Evolutionary conservation across 2,888 invertebrate species (phyloP).

Genomic region (Atrina japonica): DNA sequence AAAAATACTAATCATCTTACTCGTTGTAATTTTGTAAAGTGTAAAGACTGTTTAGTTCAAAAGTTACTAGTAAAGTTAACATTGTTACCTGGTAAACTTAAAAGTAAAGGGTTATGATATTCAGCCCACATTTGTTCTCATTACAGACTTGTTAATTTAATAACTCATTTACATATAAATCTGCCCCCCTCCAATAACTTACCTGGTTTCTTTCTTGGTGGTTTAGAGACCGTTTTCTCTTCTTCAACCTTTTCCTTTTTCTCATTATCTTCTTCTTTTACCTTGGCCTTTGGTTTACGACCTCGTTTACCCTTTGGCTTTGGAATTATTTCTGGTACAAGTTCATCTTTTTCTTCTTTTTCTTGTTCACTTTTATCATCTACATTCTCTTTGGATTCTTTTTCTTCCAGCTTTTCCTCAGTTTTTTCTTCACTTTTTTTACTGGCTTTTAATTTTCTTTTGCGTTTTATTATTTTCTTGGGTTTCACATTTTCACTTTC

Average conservation of each 20-base stretch:
- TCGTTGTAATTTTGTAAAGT: no score
- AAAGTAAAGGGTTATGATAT: no score
- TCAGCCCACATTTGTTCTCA: no score
- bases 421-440: slow-evolving; percentile 26
- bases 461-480: slow-evolving; percentile 42
- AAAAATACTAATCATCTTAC: no score
- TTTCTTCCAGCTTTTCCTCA: slow-evolving; percentile 33
- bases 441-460: slow-evolving; percentile 33
- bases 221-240: slow-evolving; percentile 29
- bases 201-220: slow-evolving; percentile 31
- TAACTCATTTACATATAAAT: no score
- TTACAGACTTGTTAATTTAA: no score
- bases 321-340: not conserved
- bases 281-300: slow-evolving; percentile 21
- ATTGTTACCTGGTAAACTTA: no score
- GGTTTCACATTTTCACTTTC: slow-evolving; percentile 30
- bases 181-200: no score
- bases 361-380: slow-evolving; percentile 31
- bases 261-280: not conserved
- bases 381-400: slow-evolving; percentile 34
- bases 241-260: slow-evolving; percentile 35
- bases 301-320: slow-evolving; percentile 32
- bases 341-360: slow-evolving; percentile 41
- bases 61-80: no score
- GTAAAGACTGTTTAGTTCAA: no score